These are phyloP conservation scores for Ophioderma brevispina DNA, from an alignment of 35 echinoderm and acorn worm genomes.

Conservation along the genomic window DNA sequence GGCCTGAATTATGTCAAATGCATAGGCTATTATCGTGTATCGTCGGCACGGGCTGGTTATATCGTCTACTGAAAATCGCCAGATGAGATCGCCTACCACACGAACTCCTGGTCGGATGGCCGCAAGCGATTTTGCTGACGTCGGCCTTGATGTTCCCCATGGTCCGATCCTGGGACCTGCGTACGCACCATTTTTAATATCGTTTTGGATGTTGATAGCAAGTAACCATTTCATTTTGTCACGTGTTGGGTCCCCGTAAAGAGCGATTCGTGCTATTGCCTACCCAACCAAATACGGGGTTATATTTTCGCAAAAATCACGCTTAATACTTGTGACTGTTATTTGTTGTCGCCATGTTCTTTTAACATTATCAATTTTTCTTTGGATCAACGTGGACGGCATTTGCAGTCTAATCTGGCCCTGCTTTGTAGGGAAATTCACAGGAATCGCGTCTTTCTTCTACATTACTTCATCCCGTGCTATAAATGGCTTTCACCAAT, in stretches of 20 bases:
- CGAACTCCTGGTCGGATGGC: constrained; percentile 64
- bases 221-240: constrained; percentile 16
- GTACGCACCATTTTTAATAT: neutral
- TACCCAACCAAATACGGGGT: neutral
- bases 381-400: neutral
- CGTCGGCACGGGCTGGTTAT: constrained; percentile 62
- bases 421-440: no score
- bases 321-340: neutral
- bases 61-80: constrained; percentile 42
- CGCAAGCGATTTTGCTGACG: constrained; percentile 67
- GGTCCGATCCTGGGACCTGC: neutral
- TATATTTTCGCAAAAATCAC: neutral
- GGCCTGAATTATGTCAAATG: constrained; percentile 6
- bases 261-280: constrained; percentile 2
- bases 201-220: constrained; percentile 1
- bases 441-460: neutral
- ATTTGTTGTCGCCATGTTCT: neutral
- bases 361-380: neutral
- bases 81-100: constrained; percentile 55
- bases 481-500: neutral
- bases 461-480: neutral
- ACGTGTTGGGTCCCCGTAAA: neutral
- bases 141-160: no score
- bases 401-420: neutral
- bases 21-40: constrained; percentile 59